Base-by-base conservation (phyloP, 2,888 invertebrate species). In the Pyrocoelia pectoralis region DNA sequence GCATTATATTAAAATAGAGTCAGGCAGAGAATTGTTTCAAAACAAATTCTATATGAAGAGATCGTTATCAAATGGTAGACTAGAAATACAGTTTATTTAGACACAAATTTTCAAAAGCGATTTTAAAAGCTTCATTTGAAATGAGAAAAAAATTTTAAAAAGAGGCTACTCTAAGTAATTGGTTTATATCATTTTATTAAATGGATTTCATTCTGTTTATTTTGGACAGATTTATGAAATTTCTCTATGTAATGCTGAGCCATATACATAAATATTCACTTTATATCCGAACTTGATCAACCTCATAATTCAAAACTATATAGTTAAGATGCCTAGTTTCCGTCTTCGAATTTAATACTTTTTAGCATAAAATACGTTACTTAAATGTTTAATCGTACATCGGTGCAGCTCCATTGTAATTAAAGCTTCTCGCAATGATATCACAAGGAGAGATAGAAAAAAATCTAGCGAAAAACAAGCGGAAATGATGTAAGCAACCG, bases 121-220 rank as follows among this genome's bases (percentile, higher is more conserved):
- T 50, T 50, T 29, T 24, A 50, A 50, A 48, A 50, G 50, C 28
- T 15, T 13, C 33, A 52, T 38, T 14, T 52, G 29, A 14, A 17
- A 52, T 10, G 29, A 52, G 29, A 9, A 52, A 15, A 17, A 38
- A 33, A 38, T 28, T 28, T 18, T n/a, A 13, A 28, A 49, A 61
- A 41, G 54, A 43, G 51, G 43, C 56, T 61, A 61, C 61, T 61
- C 56, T 56, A 61, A 61, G 61, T 61, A 61, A 61, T 61, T 61
- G 61, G 61, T 61, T 51, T 61, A 56, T 50, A 61, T 56, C 51
- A 61, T 61, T 61, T 56, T 61, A 56, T 61, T 61, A 61, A 61
- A 61, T 56, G 61, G 61, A 56, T 56, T 60, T 54, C 48, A 29
- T 51, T 61, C 51, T 52, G 51, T 61, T 61, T 51, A 51, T 29